Conservation (phyloP, 2,888 invertebrate species). For the Keiferia lycopersicella region DNA sequence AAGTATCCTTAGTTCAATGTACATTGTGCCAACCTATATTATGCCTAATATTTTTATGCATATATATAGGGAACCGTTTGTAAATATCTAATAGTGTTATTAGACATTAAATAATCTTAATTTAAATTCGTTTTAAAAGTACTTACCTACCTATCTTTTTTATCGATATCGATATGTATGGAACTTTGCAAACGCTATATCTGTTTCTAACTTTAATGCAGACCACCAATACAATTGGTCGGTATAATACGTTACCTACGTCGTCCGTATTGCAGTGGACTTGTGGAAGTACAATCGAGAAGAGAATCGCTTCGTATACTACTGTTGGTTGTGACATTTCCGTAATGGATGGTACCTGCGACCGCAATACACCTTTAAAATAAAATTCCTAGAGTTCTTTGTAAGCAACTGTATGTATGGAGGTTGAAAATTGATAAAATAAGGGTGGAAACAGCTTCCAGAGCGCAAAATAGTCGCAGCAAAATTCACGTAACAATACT, state of each 20-base stretch:
- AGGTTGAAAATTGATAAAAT: no score
- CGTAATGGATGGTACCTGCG: slow-evolving; percentile 1
- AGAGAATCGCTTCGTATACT: background rate
- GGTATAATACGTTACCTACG: slow-evolving; percentile 11
- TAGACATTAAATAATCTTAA: no score
- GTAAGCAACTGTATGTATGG: background rate
- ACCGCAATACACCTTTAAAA: background rate
- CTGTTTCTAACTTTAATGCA: slow-evolving; percentile 48
- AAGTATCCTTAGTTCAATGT: no score
- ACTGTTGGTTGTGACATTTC: slow-evolving; percentile 8
- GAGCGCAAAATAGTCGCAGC: no score
- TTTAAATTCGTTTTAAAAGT: no score
- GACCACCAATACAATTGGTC: slow-evolving; percentile 31
- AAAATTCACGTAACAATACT: background rate
- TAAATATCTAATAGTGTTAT: no score
- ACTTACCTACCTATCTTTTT: no score
- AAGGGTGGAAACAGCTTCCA: no score
- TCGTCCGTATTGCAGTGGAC: slow-evolving; percentile 25
- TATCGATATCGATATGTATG: slow-evolving; percentile 1
- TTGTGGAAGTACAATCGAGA: background rate
- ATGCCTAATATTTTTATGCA: no score
- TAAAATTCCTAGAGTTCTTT: background rate
- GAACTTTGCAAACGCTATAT: slow-evolving; percentile 49
- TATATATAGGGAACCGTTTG: no score
- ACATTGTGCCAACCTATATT: no score